Percentiles rank a stretch among this genome's conserved stretches.
phyloP scores from a whole-genome alignment of 2,113 vertebrate genomes.

The Trichomycterus rosablanca region DNA sequence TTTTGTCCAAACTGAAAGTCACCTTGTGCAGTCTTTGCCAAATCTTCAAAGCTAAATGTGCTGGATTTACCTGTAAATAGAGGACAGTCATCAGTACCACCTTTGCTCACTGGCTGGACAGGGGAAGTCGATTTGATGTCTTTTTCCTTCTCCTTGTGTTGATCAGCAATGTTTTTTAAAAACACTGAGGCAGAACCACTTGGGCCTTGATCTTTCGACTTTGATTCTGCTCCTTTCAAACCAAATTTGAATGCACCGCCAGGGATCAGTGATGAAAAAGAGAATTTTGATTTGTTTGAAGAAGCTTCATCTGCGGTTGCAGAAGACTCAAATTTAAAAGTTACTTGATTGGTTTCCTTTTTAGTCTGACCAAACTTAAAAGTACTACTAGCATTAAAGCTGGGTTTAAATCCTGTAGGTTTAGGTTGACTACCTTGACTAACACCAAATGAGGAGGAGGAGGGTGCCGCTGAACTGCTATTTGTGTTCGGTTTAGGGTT shows the following conservation, averaged over 20 bases:
- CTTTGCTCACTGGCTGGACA: slow-evolving; percentile 3
- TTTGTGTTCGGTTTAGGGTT: slow-evolving; percentile 68
- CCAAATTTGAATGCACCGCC: slow-evolving; percentile 83
- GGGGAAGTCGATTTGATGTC: slow-evolving; percentile 7
- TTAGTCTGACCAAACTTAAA: slow-evolving; percentile 79
- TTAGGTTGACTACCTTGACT: slow-evolving; percentile 61
- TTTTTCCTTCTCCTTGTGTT: slow-evolving; percentile 66
- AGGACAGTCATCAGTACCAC: slow-evolving; percentile 58
- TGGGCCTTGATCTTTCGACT: slow-evolving; percentile 43
- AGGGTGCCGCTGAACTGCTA: slow-evolving; percentile 39
- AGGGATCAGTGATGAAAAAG: slow-evolving; percentile 70
- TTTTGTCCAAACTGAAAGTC: slow-evolving; percentile 81
- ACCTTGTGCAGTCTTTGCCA: slow-evolving; percentile 73
- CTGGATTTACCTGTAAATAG: slow-evolving; percentile 71
- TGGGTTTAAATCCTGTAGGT: slow-evolving; percentile 69
- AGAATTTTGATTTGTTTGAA: slow-evolving; percentile 71
- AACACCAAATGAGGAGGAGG: slow-evolving; percentile 59
- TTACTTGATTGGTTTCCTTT: slow-evolving; percentile 56
- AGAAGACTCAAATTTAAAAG: slow-evolving; percentile 72
- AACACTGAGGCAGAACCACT: slow-evolving; percentile 57
- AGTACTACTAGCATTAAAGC: slow-evolving; percentile 59
- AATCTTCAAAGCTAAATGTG: slow-evolving; percentile 82
- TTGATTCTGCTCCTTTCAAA: slow-evolving; percentile 66
- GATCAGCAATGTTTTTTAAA: slow-evolving; percentile 69
- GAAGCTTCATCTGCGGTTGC: slow-evolving; percentile 58